Conservation (phyloP, 1,140 invertebrate genomes). For the Oryzaephilus surinamensis region DNA sequence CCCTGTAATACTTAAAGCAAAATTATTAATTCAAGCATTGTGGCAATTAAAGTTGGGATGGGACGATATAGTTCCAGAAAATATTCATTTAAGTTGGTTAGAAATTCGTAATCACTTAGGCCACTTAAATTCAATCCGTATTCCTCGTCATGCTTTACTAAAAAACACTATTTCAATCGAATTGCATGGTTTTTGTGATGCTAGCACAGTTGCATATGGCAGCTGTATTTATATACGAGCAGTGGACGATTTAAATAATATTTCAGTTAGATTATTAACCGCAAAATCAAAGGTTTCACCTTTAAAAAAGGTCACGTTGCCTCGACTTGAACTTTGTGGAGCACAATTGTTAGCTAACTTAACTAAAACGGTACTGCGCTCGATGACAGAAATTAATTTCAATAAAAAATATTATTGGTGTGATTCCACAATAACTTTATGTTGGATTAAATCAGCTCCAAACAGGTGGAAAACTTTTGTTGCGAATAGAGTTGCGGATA, state of each 20-base stretch:
- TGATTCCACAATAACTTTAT: constrained; percentile 12
- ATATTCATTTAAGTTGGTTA: not conserved
- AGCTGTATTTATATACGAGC: constrained; percentile 18
- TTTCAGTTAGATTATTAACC: constrained; percentile 10
- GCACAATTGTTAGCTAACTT: no score
- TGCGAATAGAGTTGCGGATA: constrained; percentile 8
- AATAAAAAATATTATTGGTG: no score
- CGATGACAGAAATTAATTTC: no score
- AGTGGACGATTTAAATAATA: not conserved
- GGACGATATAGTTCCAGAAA: constrained; percentile 23
- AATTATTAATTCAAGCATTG: constrained; percentile 30
- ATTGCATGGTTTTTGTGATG: constrained; percentile 22
- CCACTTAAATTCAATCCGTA: constrained; percentile 1
- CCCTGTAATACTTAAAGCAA: constrained; percentile 25
- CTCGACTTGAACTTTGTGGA: no score
- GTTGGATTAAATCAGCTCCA: no score
- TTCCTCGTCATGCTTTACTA: not conserved
- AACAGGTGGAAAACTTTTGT: no score
- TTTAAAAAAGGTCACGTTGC: constrained; percentile 30
- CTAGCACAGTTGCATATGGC: constrained; percentile 23
- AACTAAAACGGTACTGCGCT: constrained; percentile 36
- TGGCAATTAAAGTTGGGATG: constrained; percentile 24
- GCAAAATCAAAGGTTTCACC: no score
- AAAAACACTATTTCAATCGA: no score
- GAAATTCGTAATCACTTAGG: not conserved